These are phyloP conservation scores for Temnothorax rugatulus DNA, from an alignment of 2,888 invertebrate genomes.

Conservation along the genomic window DNA sequence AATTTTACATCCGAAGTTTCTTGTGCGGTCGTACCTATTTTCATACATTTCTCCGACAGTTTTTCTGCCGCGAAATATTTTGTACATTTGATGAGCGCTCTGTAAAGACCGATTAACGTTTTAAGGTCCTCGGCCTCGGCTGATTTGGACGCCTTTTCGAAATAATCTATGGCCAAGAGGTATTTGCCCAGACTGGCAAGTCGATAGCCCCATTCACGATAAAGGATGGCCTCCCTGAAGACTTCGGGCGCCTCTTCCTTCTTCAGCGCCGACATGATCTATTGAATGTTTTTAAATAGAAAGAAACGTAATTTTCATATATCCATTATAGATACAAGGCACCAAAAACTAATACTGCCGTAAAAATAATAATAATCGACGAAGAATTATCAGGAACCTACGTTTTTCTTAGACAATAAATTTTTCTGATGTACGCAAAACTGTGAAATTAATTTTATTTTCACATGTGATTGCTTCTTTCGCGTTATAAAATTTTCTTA, in stretches of 20 bases:
- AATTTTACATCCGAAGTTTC: not conserved
- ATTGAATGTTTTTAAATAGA: not conserved
- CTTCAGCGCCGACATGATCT: slow-evolving; percentile 56
- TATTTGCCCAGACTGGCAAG: slow-evolving; percentile 71
- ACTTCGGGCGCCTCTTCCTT: slow-evolving; percentile 64
- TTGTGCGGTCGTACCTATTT: slow-evolving; percentile 73
- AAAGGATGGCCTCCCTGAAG: slow-evolving; percentile 76
- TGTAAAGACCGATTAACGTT: slow-evolving; percentile 78
- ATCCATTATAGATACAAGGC: not conserved
- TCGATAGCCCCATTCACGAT: slow-evolving; percentile 81
- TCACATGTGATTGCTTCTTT: slow-evolving; percentile 24
- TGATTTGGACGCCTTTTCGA: slow-evolving; percentile 75
- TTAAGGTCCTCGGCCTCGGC: slow-evolving; percentile 73
- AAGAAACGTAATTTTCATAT: not conserved
- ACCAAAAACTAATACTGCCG: not conserved
- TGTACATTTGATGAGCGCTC: slow-evolving; percentile 74
- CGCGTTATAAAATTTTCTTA: not conserved
- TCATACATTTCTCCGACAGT: slow-evolving; percentile 76
- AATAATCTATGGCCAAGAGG: slow-evolving; percentile 74
- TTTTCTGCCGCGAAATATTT: slow-evolving; percentile 77
- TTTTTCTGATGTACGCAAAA: not conserved
- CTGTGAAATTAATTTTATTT: not conserved
- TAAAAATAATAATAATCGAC: not conserved
- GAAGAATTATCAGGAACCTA: not conserved
- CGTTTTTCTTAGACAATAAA: not conserved